Evolutionary conservation across 2,797 vertebrate species (phyloP), one percentile per base, ranked within the genome.

Genomic region (Micrastur ruficollis): DNA sequence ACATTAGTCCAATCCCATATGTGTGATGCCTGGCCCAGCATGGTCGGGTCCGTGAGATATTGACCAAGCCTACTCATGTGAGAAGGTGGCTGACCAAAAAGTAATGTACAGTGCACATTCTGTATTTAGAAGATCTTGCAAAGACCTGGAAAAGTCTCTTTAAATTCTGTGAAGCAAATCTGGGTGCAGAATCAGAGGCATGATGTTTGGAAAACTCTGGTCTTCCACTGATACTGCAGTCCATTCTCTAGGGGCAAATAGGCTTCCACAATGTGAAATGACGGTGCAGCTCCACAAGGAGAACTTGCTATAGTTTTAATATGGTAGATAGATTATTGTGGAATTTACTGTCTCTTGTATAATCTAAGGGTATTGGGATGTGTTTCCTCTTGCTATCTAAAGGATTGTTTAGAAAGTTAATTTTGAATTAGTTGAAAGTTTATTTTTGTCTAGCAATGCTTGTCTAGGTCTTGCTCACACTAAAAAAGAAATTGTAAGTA

Each of bases 51-150:
- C 20, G 10, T 63, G 20, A 86, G 27, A 56, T 73, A 31, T 2
- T 1, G 2, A 68, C 34, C n/a, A 68, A 50, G 31, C 17, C 21
- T 42, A 44, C 15, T 58, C 32, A 7, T 14, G 40, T 0, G 4
- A 78, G 63, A 68, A 62, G 11, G 40, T 59, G 27, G 31, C 42
- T 63, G 44, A 84, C 40, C 27, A 50, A 55, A 80, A 66, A 62
- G 34, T 38, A 59, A 31, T 0, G 0, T 52, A 27, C 16, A 46
- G 62, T 65, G 15, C 23, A 42, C 16, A 8, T 70, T 44, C 49
- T 20, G 8, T 80, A 44, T 67, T 58, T 38, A 72, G 26, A 63
- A 53, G 29, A 58, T 4, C 34, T 68, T 89, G n/a, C 17, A 53
- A 53, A 67, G 47, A 70, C 36, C 66, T 79, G 56, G 12, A 61